Evolutionary conservation across 2,888 invertebrate species (phyloP).

Genomic region (Zeuzera pyrina): DNA sequence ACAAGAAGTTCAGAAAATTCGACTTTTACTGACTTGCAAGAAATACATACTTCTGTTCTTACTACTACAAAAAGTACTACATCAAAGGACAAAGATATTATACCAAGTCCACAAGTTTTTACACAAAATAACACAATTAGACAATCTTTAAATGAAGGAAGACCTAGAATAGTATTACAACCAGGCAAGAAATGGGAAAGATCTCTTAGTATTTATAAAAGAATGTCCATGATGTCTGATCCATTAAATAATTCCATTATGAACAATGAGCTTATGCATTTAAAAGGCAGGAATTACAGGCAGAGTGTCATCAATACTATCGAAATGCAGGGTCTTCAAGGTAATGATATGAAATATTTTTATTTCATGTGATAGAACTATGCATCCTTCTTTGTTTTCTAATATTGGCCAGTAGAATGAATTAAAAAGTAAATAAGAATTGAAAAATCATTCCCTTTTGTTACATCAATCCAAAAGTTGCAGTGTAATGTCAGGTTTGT

Average conservation of each 20-base stretch:
- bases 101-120: too few species aligned
- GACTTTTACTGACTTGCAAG: too few species aligned
- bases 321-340: conserved; percentile 60
- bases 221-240: conserved; percentile 56
- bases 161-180: conserved; percentile 60
- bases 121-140: too few species aligned
- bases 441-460: conserved; percentile 21
- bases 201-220: conserved; percentile 73
- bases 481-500: conserved; percentile 69
- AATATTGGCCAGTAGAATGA: conserved; percentile 6
- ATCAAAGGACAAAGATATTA: too few species aligned
- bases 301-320: conserved; percentile 66
- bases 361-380: not conserved
- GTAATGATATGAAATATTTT: conserved; percentile 27
- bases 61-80: too few species aligned
- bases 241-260: conserved; percentile 47
- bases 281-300: conserved; percentile 69
- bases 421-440: too few species aligned
- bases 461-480: conserved; percentile 62
- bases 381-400: not conserved
- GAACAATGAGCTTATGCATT: conserved; percentile 45
- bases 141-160: too few species aligned
- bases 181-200: conserved; percentile 81
- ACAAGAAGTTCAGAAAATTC: too few species aligned
- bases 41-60: too few species aligned